Conservation (phyloP, 2,797 vertebrate genomes). For the Psittacula derbiana region DNA sequence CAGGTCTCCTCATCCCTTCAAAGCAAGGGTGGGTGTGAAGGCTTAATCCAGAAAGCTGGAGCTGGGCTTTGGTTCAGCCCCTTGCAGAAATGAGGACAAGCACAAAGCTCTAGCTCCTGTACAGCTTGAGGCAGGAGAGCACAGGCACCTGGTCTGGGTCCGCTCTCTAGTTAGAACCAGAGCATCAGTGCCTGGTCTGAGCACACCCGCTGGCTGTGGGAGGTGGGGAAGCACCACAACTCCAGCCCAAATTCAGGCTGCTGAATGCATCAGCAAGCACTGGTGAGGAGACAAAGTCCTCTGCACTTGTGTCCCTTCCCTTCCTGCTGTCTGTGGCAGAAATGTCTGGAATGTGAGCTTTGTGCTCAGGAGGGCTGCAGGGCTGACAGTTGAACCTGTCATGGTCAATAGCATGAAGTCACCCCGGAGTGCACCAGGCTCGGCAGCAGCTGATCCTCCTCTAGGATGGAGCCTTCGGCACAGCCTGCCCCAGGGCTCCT, state of each 20-base stretch:
- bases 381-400: rapidly evolving
- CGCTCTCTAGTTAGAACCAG: rapidly evolving
- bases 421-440: rapidly evolving
- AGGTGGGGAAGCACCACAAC: background rate
- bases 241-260: rapidly evolving
- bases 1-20: background rate
- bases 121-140: background rate
- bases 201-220: rapidly evolving
- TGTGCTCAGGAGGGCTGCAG: background rate
- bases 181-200: background rate
- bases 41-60: background rate
- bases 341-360: rapidly evolving
- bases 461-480: background rate
- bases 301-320: background rate
- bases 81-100: background rate
- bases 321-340: background rate
- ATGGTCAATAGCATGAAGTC: rapidly evolving
- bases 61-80: background rate
- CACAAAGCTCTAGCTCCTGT: background rate
- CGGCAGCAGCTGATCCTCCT: rapidly evolving
- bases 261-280: rapidly evolving
- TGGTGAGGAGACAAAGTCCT: background rate
- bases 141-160: background rate
- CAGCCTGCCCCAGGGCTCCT: background rate
- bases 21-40: background rate